Evolutionary conservation across 2,113 vertebrate species (phyloP).

Genomic region (Phaetusa simplex): DNA sequence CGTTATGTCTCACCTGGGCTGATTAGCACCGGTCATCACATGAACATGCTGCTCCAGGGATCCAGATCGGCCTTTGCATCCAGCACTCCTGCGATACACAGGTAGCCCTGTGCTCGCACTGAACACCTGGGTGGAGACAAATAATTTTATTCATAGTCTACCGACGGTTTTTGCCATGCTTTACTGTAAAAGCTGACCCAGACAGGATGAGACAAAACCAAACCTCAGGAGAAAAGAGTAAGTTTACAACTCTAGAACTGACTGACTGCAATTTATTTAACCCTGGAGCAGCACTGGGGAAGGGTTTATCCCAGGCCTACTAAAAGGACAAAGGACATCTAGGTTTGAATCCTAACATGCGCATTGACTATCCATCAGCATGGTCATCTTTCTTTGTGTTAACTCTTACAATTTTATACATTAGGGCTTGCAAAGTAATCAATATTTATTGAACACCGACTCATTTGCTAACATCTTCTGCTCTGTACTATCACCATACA

Average conservation of each 20-base stretch:
- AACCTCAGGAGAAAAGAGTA: neutral
- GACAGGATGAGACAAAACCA: neutral
- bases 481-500: neutral
- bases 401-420: neutral
- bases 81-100: neutral
- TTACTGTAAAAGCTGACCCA: neutral
- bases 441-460: neutral
- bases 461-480: neutral
- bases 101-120: neutral
- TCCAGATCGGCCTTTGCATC: rapidly evolving
- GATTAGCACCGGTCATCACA: rapidly evolving
- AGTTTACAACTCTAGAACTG: neutral
- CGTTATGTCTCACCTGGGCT: neutral
- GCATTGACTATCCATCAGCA: neutral
- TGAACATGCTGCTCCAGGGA: rapidly evolving
- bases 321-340: neutral
- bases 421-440: neutral
- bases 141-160: neutral
- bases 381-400: neutral
- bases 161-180: neutral
- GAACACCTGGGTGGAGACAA: neutral
- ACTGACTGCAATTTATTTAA: neutral
- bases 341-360: neutral
- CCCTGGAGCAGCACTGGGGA: neutral
- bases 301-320: neutral